Evolutionary conservation across 1,140 invertebrate genomes (phyloP).

Genomic region (Lepidotrigona ventralis): DNA sequence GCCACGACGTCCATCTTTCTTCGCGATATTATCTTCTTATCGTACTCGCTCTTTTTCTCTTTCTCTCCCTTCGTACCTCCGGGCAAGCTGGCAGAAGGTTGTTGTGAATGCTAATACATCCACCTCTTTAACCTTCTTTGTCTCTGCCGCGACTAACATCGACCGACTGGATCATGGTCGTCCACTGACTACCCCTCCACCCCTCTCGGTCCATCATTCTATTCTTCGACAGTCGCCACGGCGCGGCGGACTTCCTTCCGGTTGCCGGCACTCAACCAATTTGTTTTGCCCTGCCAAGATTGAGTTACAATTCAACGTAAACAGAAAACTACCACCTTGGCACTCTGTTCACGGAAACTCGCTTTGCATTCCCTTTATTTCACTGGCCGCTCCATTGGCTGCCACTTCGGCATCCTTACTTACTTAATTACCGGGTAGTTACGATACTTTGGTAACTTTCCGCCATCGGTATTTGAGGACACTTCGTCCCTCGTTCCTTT

Average conservation of each 20-base stretch:
- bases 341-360: constrained; percentile 36
- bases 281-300: constrained; percentile 55
- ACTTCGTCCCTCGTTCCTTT: constrained; percentile 11
- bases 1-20: constrained; percentile 6
- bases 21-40: constrained; percentile 36
- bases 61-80: neutral
- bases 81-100: constrained; percentile 51
- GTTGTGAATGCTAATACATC: constrained; percentile 75
- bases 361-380: constrained; percentile 69
- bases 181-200: constrained; percentile 17
- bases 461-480: constrained; percentile 49
- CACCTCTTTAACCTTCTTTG: constrained; percentile 35
- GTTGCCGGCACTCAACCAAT: constrained; percentile 34
- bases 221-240: constrained; percentile 13
- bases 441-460: constrained; percentile 61
- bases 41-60: neutral
- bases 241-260: constrained; percentile 17
- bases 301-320: constrained; percentile 66
- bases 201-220: constrained; percentile 38
- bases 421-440: constrained; percentile 67
- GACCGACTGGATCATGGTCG: constrained; percentile 48
- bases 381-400: constrained; percentile 60
- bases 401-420: constrained; percentile 59
- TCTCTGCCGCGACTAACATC: constrained; percentile 32
- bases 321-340: constrained; percentile 62